Percentiles rank a stretch among this genome's conserved stretches.
Evolutionary conservation across 2,888 invertebrate species (phyloP).

Genomic region (Amiota minor): DNA sequence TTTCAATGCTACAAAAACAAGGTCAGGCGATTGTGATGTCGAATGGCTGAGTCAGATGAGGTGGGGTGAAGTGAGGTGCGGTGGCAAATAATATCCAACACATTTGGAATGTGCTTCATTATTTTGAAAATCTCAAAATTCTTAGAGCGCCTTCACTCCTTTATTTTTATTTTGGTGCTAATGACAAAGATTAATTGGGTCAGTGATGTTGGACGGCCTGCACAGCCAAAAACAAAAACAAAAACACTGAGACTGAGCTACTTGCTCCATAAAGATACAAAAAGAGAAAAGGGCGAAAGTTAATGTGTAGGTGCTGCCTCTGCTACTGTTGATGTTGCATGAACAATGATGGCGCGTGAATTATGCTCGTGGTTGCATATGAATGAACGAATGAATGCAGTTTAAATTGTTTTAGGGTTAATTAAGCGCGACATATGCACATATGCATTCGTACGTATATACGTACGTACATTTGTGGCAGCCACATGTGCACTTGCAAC

Average conservation of each 20-base stretch:
- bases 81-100: not conserved
- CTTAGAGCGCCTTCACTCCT: too few species aligned
- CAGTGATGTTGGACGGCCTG: constrained; percentile 50
- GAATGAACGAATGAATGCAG: constrained; percentile 29
- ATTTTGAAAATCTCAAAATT: too few species aligned
- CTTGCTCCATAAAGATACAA: constrained; percentile 29
- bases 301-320: constrained; percentile 2
- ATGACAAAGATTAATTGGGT: constrained; percentile 69
- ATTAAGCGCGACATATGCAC: constrained; percentile 66
- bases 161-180: constrained; percentile 28
- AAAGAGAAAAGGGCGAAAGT: not conserved
- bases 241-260: too few species aligned
- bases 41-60: too few species aligned
- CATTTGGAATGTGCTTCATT: not conserved
- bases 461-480: not conserved
- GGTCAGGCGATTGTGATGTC: not conserved
- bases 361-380: constrained; percentile 28
- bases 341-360: constrained; percentile 27
- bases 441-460: constrained; percentile 26
- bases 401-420: constrained; percentile 66
- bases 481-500: constrained; percentile 42
- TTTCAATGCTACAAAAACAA: constrained; percentile 5
- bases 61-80: not conserved
- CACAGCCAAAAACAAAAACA: not conserved
- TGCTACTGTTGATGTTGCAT: not conserved